phyloP scores from a whole-genome alignment of 2,888 invertebrate genomes.

The Zaprionus lineosus region DNA sequence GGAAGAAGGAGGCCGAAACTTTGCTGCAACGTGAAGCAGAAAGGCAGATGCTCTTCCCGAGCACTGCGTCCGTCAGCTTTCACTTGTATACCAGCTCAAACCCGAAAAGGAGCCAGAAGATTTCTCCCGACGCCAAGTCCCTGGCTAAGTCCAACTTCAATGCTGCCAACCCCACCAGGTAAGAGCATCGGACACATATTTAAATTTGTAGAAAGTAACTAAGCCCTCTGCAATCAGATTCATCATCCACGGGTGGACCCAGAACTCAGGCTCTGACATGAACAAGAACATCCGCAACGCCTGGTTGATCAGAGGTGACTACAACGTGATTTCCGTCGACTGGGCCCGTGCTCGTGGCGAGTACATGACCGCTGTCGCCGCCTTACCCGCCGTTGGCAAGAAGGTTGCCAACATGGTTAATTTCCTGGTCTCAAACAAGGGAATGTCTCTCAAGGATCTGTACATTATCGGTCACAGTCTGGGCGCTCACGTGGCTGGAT shows the following conservation, averaged over 20 bases:
- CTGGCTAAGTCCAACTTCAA: conserved; percentile 59
- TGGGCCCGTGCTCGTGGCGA: conserved; percentile 85
- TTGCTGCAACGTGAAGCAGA: conserved; percentile 45
- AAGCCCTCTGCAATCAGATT: conserved; percentile 56
- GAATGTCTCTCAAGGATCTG: conserved; percentile 83
- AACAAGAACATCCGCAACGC: conserved; percentile 80
- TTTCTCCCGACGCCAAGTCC: conserved; percentile 48
- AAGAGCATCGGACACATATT: no score
- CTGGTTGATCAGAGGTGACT: conserved; percentile 84
- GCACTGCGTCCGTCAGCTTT: conserved; percentile 53
- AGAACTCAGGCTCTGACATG: conserved; percentile 83
- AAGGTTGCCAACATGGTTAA: conserved; percentile 74
- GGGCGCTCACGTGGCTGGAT: conserved; percentile 86
- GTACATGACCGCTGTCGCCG: conserved; percentile 84
- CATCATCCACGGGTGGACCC: conserved; percentile 85
- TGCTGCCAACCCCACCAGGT: conserved; percentile 56
- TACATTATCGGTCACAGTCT: conserved; percentile 85
- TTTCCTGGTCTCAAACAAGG: conserved; percentile 83
- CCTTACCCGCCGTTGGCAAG: conserved; percentile 70
- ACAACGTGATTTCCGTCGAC: conserved; percentile 86
- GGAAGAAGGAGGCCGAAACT: conserved; percentile 56
- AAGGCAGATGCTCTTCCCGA: conserved; percentile 34
- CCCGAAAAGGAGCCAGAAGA: conserved; percentile 53
- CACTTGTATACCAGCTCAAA: conserved; percentile 72
- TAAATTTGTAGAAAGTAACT: neutral